These are phyloP conservation scores for Danio tinwini DNA, from an alignment of 2,797 vertebrate genomes.

Conservation along the genomic window DNA sequence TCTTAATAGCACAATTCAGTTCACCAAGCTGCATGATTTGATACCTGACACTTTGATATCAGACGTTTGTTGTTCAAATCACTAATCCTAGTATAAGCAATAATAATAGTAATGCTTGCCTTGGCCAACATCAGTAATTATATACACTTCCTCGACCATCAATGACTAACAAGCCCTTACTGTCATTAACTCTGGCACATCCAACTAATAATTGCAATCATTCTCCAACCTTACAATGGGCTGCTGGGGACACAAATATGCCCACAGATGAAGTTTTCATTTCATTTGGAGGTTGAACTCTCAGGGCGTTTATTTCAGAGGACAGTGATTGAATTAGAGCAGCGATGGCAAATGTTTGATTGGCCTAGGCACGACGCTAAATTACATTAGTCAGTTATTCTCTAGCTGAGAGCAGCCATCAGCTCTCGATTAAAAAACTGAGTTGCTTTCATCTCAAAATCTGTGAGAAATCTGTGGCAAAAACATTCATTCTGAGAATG, in stretches of 20 bases:
- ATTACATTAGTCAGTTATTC: constrained; percentile 63
- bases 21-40: background rate
- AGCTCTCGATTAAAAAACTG: constrained; percentile 61
- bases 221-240: constrained; percentile 8
- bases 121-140: background rate
- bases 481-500: constrained; percentile 50
- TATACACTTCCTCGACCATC: background rate
- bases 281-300: constrained; percentile 48
- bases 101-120: background rate
- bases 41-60: background rate
- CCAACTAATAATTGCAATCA: constrained; percentile 15
- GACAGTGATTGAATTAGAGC: constrained; percentile 56
- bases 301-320: constrained; percentile 49
- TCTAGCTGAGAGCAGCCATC: constrained; percentile 57
- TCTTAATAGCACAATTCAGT: background rate
- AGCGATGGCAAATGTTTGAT: constrained; percentile 50
- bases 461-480: constrained; percentile 47
- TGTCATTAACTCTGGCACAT: background rate
- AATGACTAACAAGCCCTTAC: constrained; percentile 15
- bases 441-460: constrained; percentile 57
- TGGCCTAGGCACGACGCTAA: constrained; percentile 54
- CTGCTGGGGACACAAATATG: constrained; percentile 24
- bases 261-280: constrained; percentile 45
- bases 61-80: constrained; percentile 3
- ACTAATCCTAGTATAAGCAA: background rate